Conservation (phyloP, 1,140 invertebrate species). For the Heliconius eleuchia region DNA sequence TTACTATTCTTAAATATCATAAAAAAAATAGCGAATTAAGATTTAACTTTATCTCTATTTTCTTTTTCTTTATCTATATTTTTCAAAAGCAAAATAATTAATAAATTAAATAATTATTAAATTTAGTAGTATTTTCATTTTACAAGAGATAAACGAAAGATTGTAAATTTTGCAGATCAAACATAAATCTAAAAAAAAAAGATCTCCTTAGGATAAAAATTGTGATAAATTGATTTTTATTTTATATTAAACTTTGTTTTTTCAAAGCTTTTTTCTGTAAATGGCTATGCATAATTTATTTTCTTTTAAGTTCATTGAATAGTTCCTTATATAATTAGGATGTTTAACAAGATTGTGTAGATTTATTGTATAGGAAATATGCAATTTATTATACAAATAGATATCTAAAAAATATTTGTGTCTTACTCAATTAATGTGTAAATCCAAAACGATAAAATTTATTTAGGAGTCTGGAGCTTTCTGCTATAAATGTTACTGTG, state of each 20-base stretch:
- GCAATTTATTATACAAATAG: not conserved
- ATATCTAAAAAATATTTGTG: not conserved
- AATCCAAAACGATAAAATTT: not conserved
- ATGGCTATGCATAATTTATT: slow-evolving; percentile 8
- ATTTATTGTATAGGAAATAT: not conserved
- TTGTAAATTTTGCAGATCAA: slow-evolving; percentile 1
- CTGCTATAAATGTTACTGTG: slow-evolving; percentile 16
- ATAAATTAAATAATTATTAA: too few relatives aligned
- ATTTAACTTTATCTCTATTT: not conserved
- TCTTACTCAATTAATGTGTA: not conserved
- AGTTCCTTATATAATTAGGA: slow-evolving; percentile 14
- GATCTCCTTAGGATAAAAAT: not conserved
- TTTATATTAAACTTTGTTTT: slow-evolving; percentile 3
- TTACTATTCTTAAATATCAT: not conserved
- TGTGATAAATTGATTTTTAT: not conserved
- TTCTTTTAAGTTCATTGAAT: slow-evolving; percentile 12
- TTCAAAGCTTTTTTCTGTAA: not conserved
- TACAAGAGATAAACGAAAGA: not conserved
- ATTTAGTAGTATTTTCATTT: not conserved
- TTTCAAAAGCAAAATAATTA: too few relatives aligned
- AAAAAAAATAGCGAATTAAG: not conserved
- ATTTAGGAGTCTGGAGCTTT: slow-evolving; percentile 9
- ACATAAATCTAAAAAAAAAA: not conserved
- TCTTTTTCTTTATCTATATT: too few relatives aligned
- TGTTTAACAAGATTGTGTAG: not conserved